Evolutionary conservation across 1,140 invertebrate species (phyloP), one percentile per base, ranked within the genome.

Genomic region (Maconellicoccus hirsutus): DNA sequence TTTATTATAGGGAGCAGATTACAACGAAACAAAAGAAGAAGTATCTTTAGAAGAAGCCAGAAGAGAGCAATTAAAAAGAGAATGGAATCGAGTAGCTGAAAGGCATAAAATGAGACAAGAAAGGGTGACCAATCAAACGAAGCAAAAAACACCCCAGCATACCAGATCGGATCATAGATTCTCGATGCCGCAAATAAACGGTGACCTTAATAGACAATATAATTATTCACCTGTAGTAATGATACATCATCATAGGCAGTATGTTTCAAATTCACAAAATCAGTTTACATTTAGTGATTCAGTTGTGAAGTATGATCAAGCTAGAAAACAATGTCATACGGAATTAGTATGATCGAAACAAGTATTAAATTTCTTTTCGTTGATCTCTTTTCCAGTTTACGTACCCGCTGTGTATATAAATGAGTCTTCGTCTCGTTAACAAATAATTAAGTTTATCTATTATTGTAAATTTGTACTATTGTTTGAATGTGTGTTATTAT

Each of bases 1-100:
- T n/a, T n/a, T n/a, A n/a, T n/a, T n/a, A n/a, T n/a, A 75, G 75
- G 75, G 75, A 16, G 74, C 75, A 59, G 75, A 75, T 69, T 75
- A 75, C 63, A 70, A 75, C 25, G 71, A 72, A 16, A 70, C 52
- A 19, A 72, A 73, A 39, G 75, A 75, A 59, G 74, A 73, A 26
- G 75, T 75, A 71, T 61, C 72, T 70, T 70, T 74, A 16, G 74
- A 75, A 21, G 71, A 74, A 16, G 70, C 73, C n/a, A 70, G 72
- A 21, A 52, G 75, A 26, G 72, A 74, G 52, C 71, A 73, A 21
- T 61, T 75, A 12, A 52, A 75, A 8, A 72, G 72, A 4, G 75
- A 75, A 14, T 75, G 75, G 75, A 73, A 75, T 61, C 23, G 70
- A 22, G 75, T 73, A 75, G 70, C 70, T 72, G 52, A 70, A 72